These are phyloP conservation scores for Hypomesus transpacificus DNA, from an alignment of 2,113 vertebrate species.

Conservation along the genomic window DNA sequence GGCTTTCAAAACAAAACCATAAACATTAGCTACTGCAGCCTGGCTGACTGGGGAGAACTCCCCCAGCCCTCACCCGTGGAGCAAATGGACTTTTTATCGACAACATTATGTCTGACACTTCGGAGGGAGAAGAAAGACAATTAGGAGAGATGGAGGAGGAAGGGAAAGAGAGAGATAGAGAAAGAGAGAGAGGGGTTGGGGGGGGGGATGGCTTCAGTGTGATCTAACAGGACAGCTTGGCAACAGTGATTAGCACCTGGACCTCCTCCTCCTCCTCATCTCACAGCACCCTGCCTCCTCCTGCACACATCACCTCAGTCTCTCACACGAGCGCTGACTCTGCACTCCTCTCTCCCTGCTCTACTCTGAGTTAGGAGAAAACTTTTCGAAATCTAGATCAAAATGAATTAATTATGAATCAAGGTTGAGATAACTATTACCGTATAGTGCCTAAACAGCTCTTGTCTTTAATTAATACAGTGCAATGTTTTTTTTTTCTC, in stretches of 20 bases:
- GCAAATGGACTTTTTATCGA: constrained; percentile 44
- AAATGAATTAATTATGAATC: constrained; percentile 32
- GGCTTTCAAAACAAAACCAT: constrained; percentile 33
- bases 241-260: background rate
- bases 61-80: constrained; percentile 28
- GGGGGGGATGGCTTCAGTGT: background rate
- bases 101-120: constrained; percentile 28
- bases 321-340: background rate
- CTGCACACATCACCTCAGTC: background rate
- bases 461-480: constrained; percentile 33
- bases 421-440: constrained; percentile 16
- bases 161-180: background rate
- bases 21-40: constrained; percentile 50
- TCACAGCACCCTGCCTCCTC: background rate
- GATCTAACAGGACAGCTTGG: background rate
- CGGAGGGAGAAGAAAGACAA: constrained; percentile 12
- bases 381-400: constrained; percentile 23
- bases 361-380: background rate
- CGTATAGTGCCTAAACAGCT: constrained; percentile 27
- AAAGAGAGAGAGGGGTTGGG: background rate
- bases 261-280: background rate
- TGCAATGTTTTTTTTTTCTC: constrained; percentile 9
- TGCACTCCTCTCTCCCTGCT: background rate
- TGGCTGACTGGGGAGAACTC: constrained; percentile 43
- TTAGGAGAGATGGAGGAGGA: background rate